Conservation (phyloP, 2,888 invertebrate species). For the Phania funesta region DNA sequence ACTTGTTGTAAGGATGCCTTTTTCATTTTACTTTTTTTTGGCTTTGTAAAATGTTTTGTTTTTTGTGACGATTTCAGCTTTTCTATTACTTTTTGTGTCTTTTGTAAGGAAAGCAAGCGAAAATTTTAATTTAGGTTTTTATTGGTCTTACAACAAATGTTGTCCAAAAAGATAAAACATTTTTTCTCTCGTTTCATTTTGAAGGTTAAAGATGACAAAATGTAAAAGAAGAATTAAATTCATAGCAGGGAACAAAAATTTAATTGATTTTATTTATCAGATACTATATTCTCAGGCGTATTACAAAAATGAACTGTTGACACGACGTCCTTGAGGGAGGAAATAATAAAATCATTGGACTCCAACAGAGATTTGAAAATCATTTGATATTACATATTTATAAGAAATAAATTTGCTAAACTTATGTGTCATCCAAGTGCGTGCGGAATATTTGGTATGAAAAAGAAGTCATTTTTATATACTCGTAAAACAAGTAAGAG, state of each 20-base stretch:
- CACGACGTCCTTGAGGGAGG: background rate
- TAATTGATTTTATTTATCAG: background rate
- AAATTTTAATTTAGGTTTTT: slow-evolving; percentile 64
- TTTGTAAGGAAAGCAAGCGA: slow-evolving; percentile 55
- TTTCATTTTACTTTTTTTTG: slow-evolving; percentile 1
- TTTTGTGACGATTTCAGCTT: slow-evolving; percentile 18
- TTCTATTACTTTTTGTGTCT: slow-evolving; percentile 25
- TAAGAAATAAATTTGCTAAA: too few relatives aligned
- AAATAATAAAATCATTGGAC: background rate
- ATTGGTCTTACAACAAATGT: slow-evolving; percentile 29
- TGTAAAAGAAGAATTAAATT: background rate
- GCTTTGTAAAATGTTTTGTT: slow-evolving; percentile 22
- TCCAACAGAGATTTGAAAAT: too few relatives aligned
- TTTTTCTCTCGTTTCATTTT: background rate
- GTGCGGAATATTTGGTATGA: too few relatives aligned
- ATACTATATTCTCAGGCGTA: background rate
- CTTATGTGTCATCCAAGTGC: too few relatives aligned
- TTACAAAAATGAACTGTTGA: background rate
- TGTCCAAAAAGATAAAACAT: slow-evolving; percentile 47
- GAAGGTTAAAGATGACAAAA: slow-evolving; percentile 40
- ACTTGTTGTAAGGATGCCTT: slow-evolving; percentile 56
- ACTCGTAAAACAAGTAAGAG: too few relatives aligned
- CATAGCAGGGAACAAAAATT: background rate
- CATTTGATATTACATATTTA: too few relatives aligned
- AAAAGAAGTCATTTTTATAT: too few relatives aligned